These are phyloP conservation scores for Centrocercus urophasianus DNA, from an alignment of 2,113 vertebrate genomes.

Conservation along the genomic window DNA sequence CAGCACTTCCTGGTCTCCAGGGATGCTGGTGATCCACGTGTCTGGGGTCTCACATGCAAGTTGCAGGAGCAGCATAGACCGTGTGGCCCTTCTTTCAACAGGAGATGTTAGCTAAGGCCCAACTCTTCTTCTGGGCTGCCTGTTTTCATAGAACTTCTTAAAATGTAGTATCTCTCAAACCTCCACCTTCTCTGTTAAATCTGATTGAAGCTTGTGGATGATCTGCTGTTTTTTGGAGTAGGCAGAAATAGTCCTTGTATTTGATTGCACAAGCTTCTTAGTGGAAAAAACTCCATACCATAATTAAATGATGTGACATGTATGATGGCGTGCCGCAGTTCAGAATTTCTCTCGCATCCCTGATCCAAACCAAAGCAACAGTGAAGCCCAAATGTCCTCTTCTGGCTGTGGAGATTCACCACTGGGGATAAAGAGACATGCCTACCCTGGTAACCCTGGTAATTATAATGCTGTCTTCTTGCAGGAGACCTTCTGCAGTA, in stretches of 20 bases:
- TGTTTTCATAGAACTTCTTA: not conserved
- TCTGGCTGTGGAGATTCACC: not conserved
- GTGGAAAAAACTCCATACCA: not conserved
- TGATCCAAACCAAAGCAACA: not conserved
- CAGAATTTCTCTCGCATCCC: not conserved
- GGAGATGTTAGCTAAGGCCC: not conserved
- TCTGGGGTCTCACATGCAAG: not conserved
- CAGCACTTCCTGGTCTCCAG: not conserved
- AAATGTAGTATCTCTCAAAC: not conserved
- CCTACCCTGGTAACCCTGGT: not conserved
- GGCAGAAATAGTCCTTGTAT: not conserved
- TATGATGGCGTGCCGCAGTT: rapidly evolving
- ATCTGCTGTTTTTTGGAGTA: not conserved
- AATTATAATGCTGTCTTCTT: not conserved
- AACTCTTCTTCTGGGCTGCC: not conserved
- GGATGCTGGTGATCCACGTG: not conserved
- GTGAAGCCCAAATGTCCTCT: not conserved
- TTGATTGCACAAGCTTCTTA: not conserved
- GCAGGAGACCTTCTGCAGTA: conserved; percentile 63
- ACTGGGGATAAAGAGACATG: not conserved
- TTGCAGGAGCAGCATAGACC: not conserved
- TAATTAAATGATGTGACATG: rapidly evolving
- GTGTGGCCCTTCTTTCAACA: not conserved
- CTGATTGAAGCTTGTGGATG: not conserved
- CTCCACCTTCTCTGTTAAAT: not conserved